phyloP scores from a whole-genome alignment of 2,888 invertebrate genomes.

The Drosophila rubida region DNA sequence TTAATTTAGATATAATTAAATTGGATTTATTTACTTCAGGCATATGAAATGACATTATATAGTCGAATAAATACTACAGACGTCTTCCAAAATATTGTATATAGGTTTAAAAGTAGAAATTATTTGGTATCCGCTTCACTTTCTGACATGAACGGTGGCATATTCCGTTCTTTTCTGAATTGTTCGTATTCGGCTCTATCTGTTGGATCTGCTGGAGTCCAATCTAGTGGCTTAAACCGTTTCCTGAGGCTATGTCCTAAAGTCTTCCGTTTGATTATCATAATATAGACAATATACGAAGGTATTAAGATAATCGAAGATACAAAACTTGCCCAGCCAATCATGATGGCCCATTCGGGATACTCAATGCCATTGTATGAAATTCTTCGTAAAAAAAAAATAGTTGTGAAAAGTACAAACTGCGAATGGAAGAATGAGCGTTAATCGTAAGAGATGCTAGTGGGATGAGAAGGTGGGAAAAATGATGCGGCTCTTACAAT shows the following conservation, averaged over 20 bases:
- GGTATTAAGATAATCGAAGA: conserved; percentile 92
- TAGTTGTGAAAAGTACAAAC: conserved; percentile 87
- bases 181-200: conserved; percentile 68
- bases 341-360: conserved; percentile 87
- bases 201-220: conserved; percentile 87
- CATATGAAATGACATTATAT: background rate
- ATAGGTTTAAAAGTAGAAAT: background rate
- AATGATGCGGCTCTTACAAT: no score
- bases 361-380: conserved; percentile 85
- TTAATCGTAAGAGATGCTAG: no score
- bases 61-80: background rate
- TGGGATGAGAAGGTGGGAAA: no score
- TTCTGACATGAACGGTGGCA: conserved; percentile 64
- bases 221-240: conserved; percentile 84
- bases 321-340: conserved; percentile 89
- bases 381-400: conserved; percentile 87
- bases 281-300: conserved; percentile 87
- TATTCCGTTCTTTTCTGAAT: conserved; percentile 38
- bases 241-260: conserved; percentile 81
- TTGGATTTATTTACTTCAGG: background rate
- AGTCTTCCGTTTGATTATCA: conserved; percentile 82
- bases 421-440: conserved; percentile 5
- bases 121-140: conserved; percentile 39
- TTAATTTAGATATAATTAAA: background rate
- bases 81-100: no score